Conservation (phyloP, 2,888 invertebrate genomes). For the Bellardia pandia region DNA sequence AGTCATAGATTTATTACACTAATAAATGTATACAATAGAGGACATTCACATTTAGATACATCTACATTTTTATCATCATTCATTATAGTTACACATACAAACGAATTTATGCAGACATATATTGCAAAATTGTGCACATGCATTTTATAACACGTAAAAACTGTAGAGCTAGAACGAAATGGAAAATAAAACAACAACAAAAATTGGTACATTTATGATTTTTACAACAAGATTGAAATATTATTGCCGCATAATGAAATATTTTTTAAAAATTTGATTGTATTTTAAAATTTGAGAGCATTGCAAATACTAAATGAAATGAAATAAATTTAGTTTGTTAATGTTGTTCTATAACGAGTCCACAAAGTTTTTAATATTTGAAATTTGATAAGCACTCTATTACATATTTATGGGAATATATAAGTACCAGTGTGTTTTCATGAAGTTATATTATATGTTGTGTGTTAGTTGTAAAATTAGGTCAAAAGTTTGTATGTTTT, state of each 20-base stretch:
- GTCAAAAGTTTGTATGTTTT: too few species aligned
- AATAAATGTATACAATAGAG: slow-evolving; percentile 68
- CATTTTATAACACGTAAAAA: slow-evolving; percentile 33
- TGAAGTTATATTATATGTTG: not conserved
- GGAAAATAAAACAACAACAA: not conserved
- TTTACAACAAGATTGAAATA: slow-evolving; percentile 54
- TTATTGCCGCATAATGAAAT: slow-evolving; percentile 46
- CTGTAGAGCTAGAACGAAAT: slow-evolving; percentile 12
- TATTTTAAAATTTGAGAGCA: slow-evolving; percentile 36
- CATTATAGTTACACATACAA: slow-evolving; percentile 47
- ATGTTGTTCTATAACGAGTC: not conserved
- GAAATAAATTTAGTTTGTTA: slow-evolving; percentile 10
- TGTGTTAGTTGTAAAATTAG: too few species aligned
- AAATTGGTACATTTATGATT: slow-evolving; percentile 26
- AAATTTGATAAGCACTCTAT: slow-evolving; percentile 32
- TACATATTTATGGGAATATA: not conserved
- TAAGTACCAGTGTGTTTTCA: not conserved
- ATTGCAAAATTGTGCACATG: slow-evolving; percentile 47
- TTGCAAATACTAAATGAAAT: slow-evolving; percentile 25
- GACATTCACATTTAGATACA: slow-evolving; percentile 63
- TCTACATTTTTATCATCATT: slow-evolving; percentile 60
- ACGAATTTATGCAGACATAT: not conserved
- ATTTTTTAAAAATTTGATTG: slow-evolving; percentile 4
- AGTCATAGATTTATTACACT: slow-evolving; percentile 68
- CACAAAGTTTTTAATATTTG: not conserved